These are phyloP conservation scores for Daptonema setosum DNA, from an alignment of 2,888 invertebrate genomes.

Conservation along the genomic window DNA sequence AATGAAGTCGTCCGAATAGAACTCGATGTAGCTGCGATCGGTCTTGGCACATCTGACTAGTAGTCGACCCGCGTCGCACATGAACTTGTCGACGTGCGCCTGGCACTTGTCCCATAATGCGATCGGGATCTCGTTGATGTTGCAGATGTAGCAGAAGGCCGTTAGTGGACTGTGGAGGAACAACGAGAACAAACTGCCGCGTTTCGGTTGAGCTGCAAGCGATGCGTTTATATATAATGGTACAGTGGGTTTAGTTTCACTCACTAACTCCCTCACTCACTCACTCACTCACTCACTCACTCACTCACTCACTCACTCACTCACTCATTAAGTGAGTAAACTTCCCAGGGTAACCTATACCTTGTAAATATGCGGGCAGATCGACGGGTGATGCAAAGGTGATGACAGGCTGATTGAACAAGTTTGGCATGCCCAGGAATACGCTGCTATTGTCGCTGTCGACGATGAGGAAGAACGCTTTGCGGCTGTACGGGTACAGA, in stretches of 20 bases:
- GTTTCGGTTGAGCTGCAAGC: constrained; percentile 35
- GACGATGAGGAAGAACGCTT: constrained; percentile 73
- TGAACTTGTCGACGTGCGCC: constrained; percentile 62
- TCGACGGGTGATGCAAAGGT: constrained; percentile 81
- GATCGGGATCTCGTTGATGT: constrained; percentile 59
- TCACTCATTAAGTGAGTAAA: too few species aligned
- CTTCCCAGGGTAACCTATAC: too few species aligned
- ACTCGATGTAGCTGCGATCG: constrained; percentile 43
- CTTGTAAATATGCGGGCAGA: constrained; percentile 57
- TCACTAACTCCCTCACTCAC: too few species aligned
- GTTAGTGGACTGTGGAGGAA: constrained; percentile 82
- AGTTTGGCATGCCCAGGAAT: constrained; percentile 60
- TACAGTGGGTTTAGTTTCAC: background rate
- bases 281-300: background rate
- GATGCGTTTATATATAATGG: too few species aligned
- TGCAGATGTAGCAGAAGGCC: constrained; percentile 72
- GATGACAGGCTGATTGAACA: constrained; percentile 78
- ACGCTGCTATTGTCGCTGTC: constrained; percentile 85
- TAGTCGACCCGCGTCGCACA: constrained; percentile 62
- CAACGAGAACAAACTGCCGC: constrained; percentile 76
- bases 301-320: background rate
- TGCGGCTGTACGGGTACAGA: constrained; percentile 68
- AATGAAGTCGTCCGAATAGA: constrained; percentile 82
- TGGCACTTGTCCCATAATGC: constrained; percentile 75
- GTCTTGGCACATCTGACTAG: constrained; percentile 53